phyloP scores from a whole-genome alignment of 1,140 invertebrate genomes.

The Heliconius congener region DNA sequence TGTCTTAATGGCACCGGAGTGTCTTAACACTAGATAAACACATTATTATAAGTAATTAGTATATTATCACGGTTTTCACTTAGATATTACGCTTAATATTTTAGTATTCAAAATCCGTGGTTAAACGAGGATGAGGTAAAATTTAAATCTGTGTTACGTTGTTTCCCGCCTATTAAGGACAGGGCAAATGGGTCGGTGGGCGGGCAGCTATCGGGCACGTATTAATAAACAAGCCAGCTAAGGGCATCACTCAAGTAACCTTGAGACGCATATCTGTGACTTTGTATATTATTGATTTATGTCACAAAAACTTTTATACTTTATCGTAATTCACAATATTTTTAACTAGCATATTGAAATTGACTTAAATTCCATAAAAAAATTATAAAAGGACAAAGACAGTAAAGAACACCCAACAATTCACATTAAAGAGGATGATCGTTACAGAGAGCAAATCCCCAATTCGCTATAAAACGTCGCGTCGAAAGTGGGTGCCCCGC shows the following conservation, averaged over 20 bases:
- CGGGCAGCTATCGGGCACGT: constrained; percentile 63
- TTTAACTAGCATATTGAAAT: background rate
- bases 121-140: constrained; percentile 37
- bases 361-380: background rate
- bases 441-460: constrained; percentile 68
- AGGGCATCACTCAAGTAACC: constrained; percentile 59
- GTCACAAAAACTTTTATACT: background rate
- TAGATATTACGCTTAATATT: background rate
- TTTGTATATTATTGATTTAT: background rate
- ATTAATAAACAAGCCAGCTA: constrained; percentile 77
- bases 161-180: constrained; percentile 66
- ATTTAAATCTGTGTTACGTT: constrained; percentile 65
- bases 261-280: constrained; percentile 33
- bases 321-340: background rate
- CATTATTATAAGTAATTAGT: background rate
- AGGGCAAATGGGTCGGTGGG: constrained; percentile 58
- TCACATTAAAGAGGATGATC: constrained; percentile 58
- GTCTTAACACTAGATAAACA: background rate
- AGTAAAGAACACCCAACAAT: constrained; percentile 39
- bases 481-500: constrained; percentile 60
- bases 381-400: constrained; percentile 18
- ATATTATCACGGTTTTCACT: background rate
- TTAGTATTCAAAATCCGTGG: constrained; percentile 9
- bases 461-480: constrained; percentile 72
- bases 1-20: too few relatives aligned